Evolutionary conservation across 2,797 vertebrate genomes (phyloP).

Genomic region (Chaetodon trifasciatus): DNA sequence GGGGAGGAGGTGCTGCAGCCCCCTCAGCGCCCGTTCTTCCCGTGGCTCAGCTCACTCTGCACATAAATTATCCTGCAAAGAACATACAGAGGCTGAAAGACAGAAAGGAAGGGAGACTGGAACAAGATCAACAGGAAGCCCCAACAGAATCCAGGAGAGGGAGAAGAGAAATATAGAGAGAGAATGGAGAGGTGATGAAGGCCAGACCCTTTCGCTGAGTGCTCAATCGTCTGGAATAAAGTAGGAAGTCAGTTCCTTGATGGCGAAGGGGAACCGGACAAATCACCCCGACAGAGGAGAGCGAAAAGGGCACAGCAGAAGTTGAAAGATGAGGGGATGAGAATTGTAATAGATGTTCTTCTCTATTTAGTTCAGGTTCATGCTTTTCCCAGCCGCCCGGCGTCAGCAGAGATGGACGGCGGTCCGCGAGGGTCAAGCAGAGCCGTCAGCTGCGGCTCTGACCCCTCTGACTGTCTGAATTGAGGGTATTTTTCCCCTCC

Average conservation of each 20-base stretch:
- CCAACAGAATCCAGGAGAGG: constrained; percentile 3
- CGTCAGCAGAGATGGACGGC: constrained; percentile 62
- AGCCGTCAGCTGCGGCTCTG: constrained; percentile 62
- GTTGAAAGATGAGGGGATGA: constrained; percentile 77
- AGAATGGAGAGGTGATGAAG: constrained; percentile 64
- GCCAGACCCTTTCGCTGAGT: constrained; percentile 64
- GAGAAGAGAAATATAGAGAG: constrained; percentile 12
- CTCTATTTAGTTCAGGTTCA: constrained; percentile 75
- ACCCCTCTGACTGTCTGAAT: constrained; percentile 64
- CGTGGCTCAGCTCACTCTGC: background rate
- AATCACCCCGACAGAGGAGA: constrained; percentile 68
- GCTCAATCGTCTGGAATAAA: constrained; percentile 78
- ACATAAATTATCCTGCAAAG: constrained; percentile 22
- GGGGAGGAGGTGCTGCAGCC: background rate
- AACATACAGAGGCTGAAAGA: constrained; percentile 4
- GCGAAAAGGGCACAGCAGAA: constrained; percentile 70
- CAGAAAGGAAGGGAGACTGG: constrained; percentile 4
- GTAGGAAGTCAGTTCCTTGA: constrained; percentile 63
- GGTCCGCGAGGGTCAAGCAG: constrained; percentile 66
- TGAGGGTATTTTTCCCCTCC: constrained; percentile 46
- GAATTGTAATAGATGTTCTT: constrained; percentile 77
- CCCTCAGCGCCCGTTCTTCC: background rate
- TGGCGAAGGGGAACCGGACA: constrained; percentile 68
- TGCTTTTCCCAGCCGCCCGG: constrained; percentile 45
- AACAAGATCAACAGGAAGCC: constrained; percentile 16